A percentile compares a stretch with the other conserved stretches of the same genome.
phyloP scores from a whole-genome alignment of 2,888 invertebrate genomes.

The Phytoseiulus persimilis region DNA sequence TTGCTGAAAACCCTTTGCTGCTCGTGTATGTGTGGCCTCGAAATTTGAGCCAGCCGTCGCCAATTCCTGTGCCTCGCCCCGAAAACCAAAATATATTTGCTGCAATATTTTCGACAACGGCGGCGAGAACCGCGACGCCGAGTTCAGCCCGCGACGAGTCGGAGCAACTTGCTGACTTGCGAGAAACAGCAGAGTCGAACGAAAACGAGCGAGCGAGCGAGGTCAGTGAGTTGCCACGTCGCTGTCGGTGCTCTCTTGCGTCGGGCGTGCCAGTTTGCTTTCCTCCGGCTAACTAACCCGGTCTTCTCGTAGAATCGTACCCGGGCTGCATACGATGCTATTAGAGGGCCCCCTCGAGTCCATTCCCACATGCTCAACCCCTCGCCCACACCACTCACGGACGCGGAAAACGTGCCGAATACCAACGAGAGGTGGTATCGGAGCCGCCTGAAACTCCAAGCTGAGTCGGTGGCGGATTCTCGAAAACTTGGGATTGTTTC shows the following conservation, averaged over 20 bases:
- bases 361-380: not conserved
- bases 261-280: not conserved
- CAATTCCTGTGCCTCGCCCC: not conserved
- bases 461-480: too few relatives aligned
- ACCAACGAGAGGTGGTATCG: not conserved
- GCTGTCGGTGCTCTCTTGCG: not conserved
- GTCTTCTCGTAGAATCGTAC: not conserved
- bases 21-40: conserved; percentile 5
- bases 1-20: not conserved
- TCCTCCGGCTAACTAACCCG: not conserved
- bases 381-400: too few relatives aligned
- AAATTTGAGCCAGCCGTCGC: conserved; percentile 5
- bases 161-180: not conserved
- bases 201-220: not conserved
- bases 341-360: not conserved
- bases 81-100: conserved; percentile 5
- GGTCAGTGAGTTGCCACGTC: not conserved
- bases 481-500: too few relatives aligned
- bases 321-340: not conserved
- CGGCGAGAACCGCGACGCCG: not conserved
- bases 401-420: not conserved
- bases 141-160: not conserved
- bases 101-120: not conserved
- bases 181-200: not conserved
- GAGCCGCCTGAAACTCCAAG: not conserved